Conservation (phyloP, 2,888 invertebrate species). For the Sarcophaga carnaria region DNA sequence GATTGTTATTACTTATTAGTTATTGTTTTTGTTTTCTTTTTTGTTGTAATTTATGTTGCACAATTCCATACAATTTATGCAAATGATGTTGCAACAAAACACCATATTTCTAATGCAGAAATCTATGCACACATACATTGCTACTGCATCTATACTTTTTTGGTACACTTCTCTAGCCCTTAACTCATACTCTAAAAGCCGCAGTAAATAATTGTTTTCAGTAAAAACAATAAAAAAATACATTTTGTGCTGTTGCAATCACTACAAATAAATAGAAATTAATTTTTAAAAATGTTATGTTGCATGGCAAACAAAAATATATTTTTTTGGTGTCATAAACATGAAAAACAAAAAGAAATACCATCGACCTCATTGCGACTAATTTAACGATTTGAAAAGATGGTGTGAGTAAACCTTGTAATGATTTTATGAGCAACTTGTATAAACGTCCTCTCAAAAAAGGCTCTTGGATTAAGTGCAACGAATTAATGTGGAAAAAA, state of each 20-base stretch:
- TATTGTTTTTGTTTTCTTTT: not conserved
- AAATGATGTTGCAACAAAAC: conserved; percentile 45
- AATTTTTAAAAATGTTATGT: conserved; percentile 49
- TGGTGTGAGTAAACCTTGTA: not conserved
- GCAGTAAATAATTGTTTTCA: not conserved
- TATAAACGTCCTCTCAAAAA: no score
- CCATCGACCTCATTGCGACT: no score
- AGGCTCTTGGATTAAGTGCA: no score
- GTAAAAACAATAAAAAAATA: not conserved
- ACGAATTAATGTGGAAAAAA: no score
- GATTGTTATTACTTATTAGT: not conserved
- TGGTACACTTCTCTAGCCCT: not conserved
- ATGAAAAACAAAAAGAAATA: not conserved
- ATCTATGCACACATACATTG: not conserved
- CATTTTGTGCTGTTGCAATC: not conserved
- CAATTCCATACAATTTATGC: conserved; percentile 45
- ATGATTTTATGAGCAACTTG: not conserved
- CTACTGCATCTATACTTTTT: not conserved
- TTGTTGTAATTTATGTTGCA: conserved; percentile 3
- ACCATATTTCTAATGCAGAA: conserved; percentile 9
- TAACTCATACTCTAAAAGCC: not conserved
- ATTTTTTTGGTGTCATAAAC: conserved; percentile 50
- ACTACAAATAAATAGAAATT: conserved; percentile 33
- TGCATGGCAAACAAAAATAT: conserved; percentile 29
- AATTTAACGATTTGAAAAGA: not conserved